Evolutionary conservation across 37 sponge, comb jelly and placozoan species (phyloP).

Genomic region (Spongilla lacustris): DNA sequence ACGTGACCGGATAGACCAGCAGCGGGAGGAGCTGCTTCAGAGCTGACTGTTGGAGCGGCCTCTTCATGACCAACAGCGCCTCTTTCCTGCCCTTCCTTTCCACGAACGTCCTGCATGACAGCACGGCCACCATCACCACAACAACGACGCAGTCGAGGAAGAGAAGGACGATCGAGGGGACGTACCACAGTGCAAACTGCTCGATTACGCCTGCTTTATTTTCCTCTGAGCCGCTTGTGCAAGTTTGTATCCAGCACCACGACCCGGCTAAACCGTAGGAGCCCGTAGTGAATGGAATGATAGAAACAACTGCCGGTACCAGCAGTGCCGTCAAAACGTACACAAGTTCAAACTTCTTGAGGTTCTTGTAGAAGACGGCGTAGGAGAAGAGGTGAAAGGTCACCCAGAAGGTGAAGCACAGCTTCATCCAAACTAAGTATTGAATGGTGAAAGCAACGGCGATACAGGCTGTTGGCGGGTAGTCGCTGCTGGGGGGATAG

Average conservation of each 20-base stretch:
- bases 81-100: neutral
- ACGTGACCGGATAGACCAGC: constrained; percentile 4
- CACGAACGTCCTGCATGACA: neutral
- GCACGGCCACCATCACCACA: neutral
- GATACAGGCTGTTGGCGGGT: neutral
- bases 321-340: neutral
- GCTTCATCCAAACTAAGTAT: constrained; percentile 3
- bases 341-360: neutral
- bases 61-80: neutral
- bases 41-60: neutral
- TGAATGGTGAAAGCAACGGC: neutral
- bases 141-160: neutral
- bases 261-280: constrained; percentile 7
- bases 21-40: constrained; percentile 5
- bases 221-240: neutral
- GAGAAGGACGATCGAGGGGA: neutral
- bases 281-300: neutral
- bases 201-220: neutral
- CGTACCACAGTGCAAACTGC: constrained; percentile 10
- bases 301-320: neutral
- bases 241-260: neutral
- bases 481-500: neutral
- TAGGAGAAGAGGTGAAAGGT: neutral
- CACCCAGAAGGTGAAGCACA: neutral
- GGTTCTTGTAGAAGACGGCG: constrained; percentile 6